A percentile compares a stretch with the other conserved stretches of the same genome.
phyloP scores from a whole-genome alignment of 1,140 invertebrate genomes.

The Cherax quadricarinatus region DNA sequence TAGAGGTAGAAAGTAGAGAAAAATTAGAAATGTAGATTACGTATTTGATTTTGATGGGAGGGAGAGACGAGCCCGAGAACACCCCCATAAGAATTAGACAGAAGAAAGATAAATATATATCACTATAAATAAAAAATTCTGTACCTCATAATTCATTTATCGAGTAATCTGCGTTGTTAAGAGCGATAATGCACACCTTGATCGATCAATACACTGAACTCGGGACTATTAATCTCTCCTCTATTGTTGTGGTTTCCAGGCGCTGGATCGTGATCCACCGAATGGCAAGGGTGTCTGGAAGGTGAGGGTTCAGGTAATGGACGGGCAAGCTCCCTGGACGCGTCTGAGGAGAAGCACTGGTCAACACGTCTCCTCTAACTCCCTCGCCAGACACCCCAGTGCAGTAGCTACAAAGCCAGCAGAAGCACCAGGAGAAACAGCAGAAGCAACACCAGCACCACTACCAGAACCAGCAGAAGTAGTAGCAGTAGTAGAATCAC shows the following conservation, averaged over 20 bases:
- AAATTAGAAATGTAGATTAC: background rate
- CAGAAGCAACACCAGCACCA: background rate
- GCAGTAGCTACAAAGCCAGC: background rate
- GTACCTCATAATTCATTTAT: too few species aligned
- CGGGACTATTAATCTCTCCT: background rate
- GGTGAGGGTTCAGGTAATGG: conserved; percentile 27
- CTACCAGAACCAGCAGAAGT: background rate
- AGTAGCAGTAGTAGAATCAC: too few species aligned
- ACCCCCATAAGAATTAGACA: too few species aligned
- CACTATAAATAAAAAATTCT: too few species aligned
- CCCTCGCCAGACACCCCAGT: background rate
- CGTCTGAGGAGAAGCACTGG: background rate
- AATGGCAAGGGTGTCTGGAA: conserved; percentile 31
- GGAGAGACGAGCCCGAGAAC: too few species aligned
- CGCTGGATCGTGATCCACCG: conserved; percentile 41
- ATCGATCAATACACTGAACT: too few species aligned
- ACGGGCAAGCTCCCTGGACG: conserved; percentile 32
- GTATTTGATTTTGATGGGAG: too few species aligned
- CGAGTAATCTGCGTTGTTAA: too few species aligned
- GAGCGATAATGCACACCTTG: too few species aligned
- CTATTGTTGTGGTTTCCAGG: conserved; percentile 6
- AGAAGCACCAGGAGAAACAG: background rate
- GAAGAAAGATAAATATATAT: too few species aligned
- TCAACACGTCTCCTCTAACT: background rate
- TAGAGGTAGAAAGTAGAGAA: background rate